Base-by-base conservation (phyloP, 2,888 invertebrate species). In the Kuschelorhynchus macadamiae region DNA sequence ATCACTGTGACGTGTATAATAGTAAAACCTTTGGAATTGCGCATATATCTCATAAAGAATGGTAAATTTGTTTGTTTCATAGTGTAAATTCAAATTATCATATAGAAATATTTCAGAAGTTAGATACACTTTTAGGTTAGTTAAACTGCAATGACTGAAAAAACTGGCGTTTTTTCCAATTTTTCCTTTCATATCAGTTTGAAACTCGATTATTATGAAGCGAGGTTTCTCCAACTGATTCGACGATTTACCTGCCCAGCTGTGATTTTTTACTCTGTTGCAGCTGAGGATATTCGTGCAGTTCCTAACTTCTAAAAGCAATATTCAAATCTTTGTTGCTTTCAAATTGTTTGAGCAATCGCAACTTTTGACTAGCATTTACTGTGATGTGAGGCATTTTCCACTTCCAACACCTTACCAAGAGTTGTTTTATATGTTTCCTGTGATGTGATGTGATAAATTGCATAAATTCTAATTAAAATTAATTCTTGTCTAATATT, bases 161-260 rank as follows among this genome's bases (percentile, higher is more conserved):
- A 8, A 75, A 81, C n/a, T n/a, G n/a, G 16, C 82, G 36, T 42
- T 83, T 78, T 17, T 83, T 67, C 70, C 71, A 83, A 50, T 81
- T 66, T 1, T 82, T 82, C 72, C n/a, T 50, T 68, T n/a, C n/a
- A n/a, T n/a, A n/a, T n/a, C n/a, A n/a, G n/a, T n/a, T n/a, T n/a
- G n/a, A n/a, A n/a, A n/a, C n/a, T n/a, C n/a, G n/a, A n/a, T n/a
- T n/a, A n/a, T n/a, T n/a, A n/a, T n/a, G n/a, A n/a, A n/a, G n/a
- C n/a, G n/a, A n/a, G n/a, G n/a, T n/a, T n/a, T n/a, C n/a, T n/a
- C n/a, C n/a, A n/a, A 36, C 2, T 36, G 36, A 2, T n/a, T n/a
- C n/a, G n/a, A n/a, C n/a, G n/a, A n/a, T n/a, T n/a, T n/a, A n/a
- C n/a, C n/a, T n/a, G n/a, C 79, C 78, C 5, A 80, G 69, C 7